phyloP scores from a whole-genome alignment of 2,113 vertebrate species.

The Amblyornis subalaris region DNA sequence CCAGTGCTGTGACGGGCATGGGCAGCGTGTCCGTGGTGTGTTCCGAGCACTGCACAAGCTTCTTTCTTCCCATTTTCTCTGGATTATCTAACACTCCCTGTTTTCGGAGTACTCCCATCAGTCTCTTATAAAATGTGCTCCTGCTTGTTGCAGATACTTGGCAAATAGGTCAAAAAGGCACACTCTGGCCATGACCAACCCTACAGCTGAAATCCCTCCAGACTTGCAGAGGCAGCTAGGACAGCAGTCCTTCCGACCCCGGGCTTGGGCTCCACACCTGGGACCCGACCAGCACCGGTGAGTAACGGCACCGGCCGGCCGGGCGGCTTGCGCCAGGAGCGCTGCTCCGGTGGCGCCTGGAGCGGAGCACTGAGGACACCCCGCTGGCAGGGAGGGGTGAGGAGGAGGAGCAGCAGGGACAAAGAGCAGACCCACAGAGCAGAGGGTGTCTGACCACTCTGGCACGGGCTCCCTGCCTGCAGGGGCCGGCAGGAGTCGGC shows the following conservation, averaged over 20 bases:
- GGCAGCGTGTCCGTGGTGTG: not conserved
- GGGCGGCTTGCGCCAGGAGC: constrained; percentile 42
- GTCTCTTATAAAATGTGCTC: constrained; percentile 77
- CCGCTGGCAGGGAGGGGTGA: constrained; percentile 38
- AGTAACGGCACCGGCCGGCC: constrained; percentile 76
- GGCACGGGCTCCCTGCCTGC: not conserved
- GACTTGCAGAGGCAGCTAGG: constrained; percentile 90
- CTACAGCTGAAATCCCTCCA: constrained; percentile 89
- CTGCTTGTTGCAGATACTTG: constrained; percentile 94
- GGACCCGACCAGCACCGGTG: constrained; percentile 91
- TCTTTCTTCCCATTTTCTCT: not conserved
- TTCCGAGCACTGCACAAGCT: constrained; percentile 7
- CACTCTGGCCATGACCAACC: constrained; percentile 93
- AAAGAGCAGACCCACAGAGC: not conserved
- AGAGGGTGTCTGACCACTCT: not conserved
- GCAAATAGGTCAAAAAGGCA: constrained; percentile 99
- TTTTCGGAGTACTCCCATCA: constrained; percentile 59
- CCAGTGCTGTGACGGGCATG: rapidly evolving
- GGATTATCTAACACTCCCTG: constrained; percentile 62
- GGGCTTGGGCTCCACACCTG: constrained; percentile 89
- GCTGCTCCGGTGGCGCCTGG: not conserved
- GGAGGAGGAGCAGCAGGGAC: constrained; percentile 11
- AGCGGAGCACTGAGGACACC: constrained; percentile 1
- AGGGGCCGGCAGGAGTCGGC: not conserved
- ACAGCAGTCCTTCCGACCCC: constrained; percentile 90